Conservation (phyloP, 2,113 vertebrate species). For the Labeo catla region DNA sequence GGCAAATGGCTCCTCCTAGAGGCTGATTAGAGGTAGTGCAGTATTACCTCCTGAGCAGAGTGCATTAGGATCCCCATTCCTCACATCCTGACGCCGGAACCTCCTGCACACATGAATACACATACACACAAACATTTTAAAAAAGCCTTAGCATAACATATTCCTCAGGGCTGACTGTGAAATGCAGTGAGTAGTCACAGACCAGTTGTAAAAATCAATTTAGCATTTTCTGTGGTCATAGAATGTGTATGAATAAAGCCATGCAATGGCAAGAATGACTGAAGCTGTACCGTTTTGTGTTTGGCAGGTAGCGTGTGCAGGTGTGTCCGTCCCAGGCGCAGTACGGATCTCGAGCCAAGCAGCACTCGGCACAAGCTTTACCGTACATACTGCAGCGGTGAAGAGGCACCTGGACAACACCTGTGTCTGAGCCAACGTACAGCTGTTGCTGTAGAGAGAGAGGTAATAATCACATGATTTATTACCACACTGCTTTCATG, state of each 20-base stretch:
- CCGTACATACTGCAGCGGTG: conserved; percentile 92
- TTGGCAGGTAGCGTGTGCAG: conserved; percentile 93
- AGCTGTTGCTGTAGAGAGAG: conserved; percentile 87
- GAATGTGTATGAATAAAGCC: not conserved
- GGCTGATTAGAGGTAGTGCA: not conserved
- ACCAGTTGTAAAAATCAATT: not conserved
- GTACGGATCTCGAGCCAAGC: conserved; percentile 95
- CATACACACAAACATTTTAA: not conserved
- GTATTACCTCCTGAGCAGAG: conserved; percentile 91
- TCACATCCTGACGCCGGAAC: conserved; percentile 92
- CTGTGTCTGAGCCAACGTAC: conserved; percentile 83
- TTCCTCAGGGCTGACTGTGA: not conserved
- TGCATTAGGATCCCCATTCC: conserved; percentile 92
- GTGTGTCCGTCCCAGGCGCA: conserved; percentile 93
- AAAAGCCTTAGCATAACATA: not conserved
- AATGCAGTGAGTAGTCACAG: not conserved
- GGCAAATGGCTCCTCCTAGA: not conserved
- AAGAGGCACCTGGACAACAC: conserved; percentile 88
- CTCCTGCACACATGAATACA: conserved; percentile 74
- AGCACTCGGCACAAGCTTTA: conserved; percentile 94
- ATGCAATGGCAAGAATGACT: not conserved
- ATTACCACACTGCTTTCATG: not conserved
- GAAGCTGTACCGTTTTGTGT: conserved; percentile 85
- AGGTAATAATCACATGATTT: not conserved
- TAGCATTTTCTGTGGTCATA: not conserved